Percentiles rank a stretch among this genome's conserved stretches.
These are phyloP conservation scores for Manis pentadactyla DNA, from an alignment of 2,797 vertebrate genomes.

Conservation along the genomic window DNA sequence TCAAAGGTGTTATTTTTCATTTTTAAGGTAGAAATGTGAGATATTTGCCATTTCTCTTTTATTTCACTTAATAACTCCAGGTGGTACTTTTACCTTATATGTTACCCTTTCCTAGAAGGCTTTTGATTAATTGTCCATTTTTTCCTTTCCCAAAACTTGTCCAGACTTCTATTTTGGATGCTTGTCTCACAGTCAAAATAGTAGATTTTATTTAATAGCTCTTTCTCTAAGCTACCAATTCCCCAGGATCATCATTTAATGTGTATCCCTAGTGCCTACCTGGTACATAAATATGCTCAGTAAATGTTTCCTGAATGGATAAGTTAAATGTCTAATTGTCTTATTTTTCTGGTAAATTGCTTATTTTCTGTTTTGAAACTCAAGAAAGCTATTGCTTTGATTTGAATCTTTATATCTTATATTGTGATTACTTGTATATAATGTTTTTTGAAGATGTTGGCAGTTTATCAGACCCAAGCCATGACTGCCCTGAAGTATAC, in stretches of 20 bases:
- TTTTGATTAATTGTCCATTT: background rate
- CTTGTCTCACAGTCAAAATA: background rate
- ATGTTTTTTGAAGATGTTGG: background rate
- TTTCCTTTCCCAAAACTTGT: background rate
- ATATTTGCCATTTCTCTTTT: background rate
- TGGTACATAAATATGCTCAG: background rate
- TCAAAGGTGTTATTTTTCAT: background rate
- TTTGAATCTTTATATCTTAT: slow-evolving; percentile 20
- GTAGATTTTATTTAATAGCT: background rate
- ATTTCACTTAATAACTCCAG: background rate
- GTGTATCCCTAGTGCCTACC: background rate
- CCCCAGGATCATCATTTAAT: background rate
- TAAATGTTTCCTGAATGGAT: background rate
- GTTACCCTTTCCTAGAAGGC: background rate
- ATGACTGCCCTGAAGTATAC: slow-evolving; percentile 77
- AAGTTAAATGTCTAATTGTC: background rate
- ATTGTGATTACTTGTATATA: slow-evolving; percentile 38
- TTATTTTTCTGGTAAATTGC: slow-evolving; percentile 44
- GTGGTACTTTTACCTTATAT: background rate
- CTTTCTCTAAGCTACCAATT: background rate
- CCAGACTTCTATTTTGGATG: background rate
- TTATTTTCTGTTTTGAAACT: slow-evolving; percentile 51
- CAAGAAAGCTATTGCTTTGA: slow-evolving; percentile 4
- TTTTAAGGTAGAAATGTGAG: background rate
- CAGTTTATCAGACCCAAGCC: slow-evolving; percentile 59